Base-by-base conservation (phyloP, 2,888 invertebrate genomes). In the Oasisia sp. region DNA sequence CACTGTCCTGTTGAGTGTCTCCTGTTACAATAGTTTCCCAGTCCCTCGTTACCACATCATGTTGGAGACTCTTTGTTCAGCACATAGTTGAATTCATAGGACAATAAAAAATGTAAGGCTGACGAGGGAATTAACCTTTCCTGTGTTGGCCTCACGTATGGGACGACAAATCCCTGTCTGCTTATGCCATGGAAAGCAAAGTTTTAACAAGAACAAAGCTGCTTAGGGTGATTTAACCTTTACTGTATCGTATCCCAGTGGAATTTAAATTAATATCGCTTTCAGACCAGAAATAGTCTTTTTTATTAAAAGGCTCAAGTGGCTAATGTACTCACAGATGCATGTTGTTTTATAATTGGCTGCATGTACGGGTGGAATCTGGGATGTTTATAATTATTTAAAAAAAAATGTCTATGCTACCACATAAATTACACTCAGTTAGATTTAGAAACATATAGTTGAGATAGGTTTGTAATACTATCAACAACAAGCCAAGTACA, bases 141-240 rank as follows among this genome's bases (percentile, higher is more conserved):
- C 9, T 91, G 14, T 38, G 38, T 44, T 2, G 45, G 32, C 91
- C 9, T 91, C 50, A 56, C 12, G 32, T 38, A 32, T 91, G n/a
- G 12, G 32, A 91, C 3, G 27, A 7, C 14, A 74, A 74, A 74
- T 74, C 7, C 27, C 27, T n/a, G n/a, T 74, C 27, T 45, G 32
- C 5, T 91, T 91, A 32, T 19, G 12, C 91, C 91, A 91, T 45
- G 14, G 19, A 90, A 90, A 91, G 50, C 32, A 91, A n/a, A 45
- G 91, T 50, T 91, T 27, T 19, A 90, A 44, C 9, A 44, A 90
- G 8, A 90, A 7, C 27, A 7, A 44, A 44, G 32, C 90, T 32
- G 32, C 56, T 5, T 45, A 44, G 45, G 14, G 32, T 45, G 32
- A 91, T 91, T 50, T 74, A 74, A 14, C 74, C 74, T n/a, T 74